Conservation (phyloP, 2,113 vertebrate species). For the Argyrosomus japonicus region DNA sequence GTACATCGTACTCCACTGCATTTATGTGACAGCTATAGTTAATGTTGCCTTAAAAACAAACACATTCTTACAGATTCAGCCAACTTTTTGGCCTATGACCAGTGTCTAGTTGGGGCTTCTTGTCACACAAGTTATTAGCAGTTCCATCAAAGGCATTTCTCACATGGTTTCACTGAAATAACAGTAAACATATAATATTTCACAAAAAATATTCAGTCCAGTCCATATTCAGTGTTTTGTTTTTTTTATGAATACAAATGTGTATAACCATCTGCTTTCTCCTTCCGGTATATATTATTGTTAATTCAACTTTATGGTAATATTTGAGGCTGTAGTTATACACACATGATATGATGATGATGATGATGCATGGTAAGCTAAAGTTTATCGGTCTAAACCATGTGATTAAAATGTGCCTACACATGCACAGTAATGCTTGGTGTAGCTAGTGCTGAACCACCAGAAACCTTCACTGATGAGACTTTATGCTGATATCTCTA, state of each 20-base stretch:
- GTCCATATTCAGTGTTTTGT: too few species aligned
- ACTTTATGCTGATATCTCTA: slow-evolving; percentile 29
- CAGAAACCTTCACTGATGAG: slow-evolving; percentile 33
- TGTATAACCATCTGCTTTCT: too few species aligned
- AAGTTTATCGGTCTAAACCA: background rate
- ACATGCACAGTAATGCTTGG: background rate
- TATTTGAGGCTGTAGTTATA: background rate
- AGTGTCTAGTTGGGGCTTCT: background rate
- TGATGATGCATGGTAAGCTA: background rate
- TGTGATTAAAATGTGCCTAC: slow-evolving; percentile 7
- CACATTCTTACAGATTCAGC: too few species aligned
- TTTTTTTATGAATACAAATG: background rate
- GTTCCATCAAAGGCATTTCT: background rate
- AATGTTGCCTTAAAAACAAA: too few species aligned
- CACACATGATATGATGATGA: background rate
- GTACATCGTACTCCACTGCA: background rate
- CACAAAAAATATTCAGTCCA: background rate
- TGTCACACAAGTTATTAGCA: background rate
- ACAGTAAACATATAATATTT: too few species aligned
- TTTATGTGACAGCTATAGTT: background rate
- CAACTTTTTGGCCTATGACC: background rate
- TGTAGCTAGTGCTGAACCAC: background rate
- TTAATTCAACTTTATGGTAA: background rate
- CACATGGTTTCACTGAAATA: too few species aligned
- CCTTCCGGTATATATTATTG: background rate